Percentiles rank a stretch among this genome's conserved stretches.
These are phyloP conservation scores for Taurulus bubalis DNA, from an alignment of 2,113 vertebrate species.

Conservation along the genomic window DNA sequence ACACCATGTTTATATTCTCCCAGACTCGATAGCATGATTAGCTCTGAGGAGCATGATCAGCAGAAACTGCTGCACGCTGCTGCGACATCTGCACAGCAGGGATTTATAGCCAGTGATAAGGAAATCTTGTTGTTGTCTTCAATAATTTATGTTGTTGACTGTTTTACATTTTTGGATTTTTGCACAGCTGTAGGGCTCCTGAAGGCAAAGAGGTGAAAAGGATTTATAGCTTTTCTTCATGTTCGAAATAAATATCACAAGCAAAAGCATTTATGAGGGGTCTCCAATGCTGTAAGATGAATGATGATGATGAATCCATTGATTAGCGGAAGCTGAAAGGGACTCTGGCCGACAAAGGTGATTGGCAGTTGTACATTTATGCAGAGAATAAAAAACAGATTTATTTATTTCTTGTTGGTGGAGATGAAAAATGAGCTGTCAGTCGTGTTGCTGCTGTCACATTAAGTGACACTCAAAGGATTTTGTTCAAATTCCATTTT, in stretches of 20 bases:
- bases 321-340: slow-evolving; percentile 60
- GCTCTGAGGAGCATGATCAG: slow-evolving; percentile 65
- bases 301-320: slow-evolving; percentile 37
- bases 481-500: slow-evolving; percentile 54
- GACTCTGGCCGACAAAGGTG: slow-evolving; percentile 35
- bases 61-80: slow-evolving; percentile 42
- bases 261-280: slow-evolving; percentile 39
- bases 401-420: slow-evolving; percentile 8
- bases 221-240: slow-evolving; percentile 64
- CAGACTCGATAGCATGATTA: slow-evolving; percentile 59
- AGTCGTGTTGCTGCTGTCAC: slow-evolving; percentile 34
- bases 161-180: slow-evolving; percentile 68
- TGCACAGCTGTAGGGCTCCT: slow-evolving; percentile 41
- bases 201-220: slow-evolving; percentile 42
- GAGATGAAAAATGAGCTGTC: slow-evolving; percentile 31
- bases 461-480: slow-evolving; percentile 46
- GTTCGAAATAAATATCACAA: slow-evolving; percentile 66
- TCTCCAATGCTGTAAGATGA: slow-evolving; percentile 20
- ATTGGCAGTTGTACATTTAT: slow-evolving; percentile 36
- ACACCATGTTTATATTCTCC: slow-evolving; percentile 49
- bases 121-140: slow-evolving; percentile 75
- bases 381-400: slow-evolving; percentile 7
- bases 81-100: slow-evolving; percentile 40
- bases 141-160: slow-evolving; percentile 76
- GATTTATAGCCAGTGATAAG: slow-evolving; percentile 80